These are phyloP conservation scores for Carposina sasakii DNA, from an alignment of 1,140 invertebrate genomes.

Conservation along the genomic window DNA sequence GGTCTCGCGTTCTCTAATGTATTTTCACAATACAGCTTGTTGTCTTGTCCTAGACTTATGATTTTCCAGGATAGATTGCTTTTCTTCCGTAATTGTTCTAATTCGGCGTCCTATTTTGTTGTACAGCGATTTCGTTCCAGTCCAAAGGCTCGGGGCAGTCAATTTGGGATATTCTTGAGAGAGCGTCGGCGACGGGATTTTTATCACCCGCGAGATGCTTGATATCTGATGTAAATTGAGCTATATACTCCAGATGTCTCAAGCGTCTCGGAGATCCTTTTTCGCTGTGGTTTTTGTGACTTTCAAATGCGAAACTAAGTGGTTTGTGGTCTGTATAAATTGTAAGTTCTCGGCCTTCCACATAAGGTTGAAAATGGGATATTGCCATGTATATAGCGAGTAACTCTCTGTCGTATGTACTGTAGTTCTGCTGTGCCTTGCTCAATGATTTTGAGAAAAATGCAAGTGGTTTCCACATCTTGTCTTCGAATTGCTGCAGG, in stretches of 20 bases:
- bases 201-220: not conserved
- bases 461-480: too few relatives aligned
- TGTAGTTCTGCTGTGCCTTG: too few relatives aligned
- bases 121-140: not conserved
- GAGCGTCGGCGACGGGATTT: constrained; percentile 22
- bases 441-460: too few relatives aligned
- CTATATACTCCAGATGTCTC: constrained; percentile 5
- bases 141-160: constrained; percentile 7
- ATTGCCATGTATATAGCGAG: constrained; percentile 31
- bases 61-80: constrained; percentile 19
- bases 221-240: constrained; percentile 7
- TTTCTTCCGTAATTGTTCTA: constrained; percentile 14
- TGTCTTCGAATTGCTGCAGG: too few relatives aligned
- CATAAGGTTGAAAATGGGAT: constrained; percentile 26
- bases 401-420: constrained; percentile 33
- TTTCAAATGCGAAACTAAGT: constrained; percentile 32
- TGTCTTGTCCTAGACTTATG: not conserved
- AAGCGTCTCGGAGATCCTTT: not conserved
- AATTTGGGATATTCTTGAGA: constrained; percentile 15
- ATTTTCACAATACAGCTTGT: constrained; percentile 4
- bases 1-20: not conserved
- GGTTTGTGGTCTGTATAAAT: constrained; percentile 49
- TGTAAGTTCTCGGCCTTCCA: constrained; percentile 26
- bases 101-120: not conserved
- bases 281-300: constrained; percentile 9